Conservation (phyloP, 2,888 invertebrate genomes). For the Antheraea yamamai region DNA sequence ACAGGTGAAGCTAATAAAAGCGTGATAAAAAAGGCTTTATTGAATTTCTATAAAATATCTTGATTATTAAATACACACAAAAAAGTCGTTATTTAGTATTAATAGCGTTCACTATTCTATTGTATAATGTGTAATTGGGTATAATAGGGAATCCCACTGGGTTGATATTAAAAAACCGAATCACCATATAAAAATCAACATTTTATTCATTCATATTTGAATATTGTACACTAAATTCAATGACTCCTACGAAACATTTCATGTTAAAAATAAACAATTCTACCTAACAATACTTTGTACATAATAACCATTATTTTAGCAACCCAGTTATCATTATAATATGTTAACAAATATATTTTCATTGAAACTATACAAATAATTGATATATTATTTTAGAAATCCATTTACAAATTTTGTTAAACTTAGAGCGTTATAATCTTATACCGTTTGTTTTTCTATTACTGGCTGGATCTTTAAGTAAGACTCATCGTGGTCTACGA, state of each 20-base stretch:
- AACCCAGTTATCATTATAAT: constrained; percentile 28
- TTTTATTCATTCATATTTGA: constrained; percentile 39
- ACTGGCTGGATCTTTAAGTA: no score
- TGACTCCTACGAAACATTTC: constrained; percentile 20
- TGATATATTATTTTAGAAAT: neutral
- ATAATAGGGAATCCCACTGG: neutral
- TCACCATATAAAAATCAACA: constrained; percentile 39
- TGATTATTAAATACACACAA: no score
- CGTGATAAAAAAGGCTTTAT: no score
- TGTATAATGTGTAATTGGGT: neutral
- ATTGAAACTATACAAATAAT: neutral
- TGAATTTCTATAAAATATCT: no score
- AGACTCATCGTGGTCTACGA: no score
- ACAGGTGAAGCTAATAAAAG: no score
- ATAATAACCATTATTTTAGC: neutral
- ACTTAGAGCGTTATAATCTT: no score
- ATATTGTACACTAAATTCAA: constrained; percentile 26
- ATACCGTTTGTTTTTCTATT: no score
- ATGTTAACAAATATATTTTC: constrained; percentile 37
- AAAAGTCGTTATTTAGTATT: neutral
- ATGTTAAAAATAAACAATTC: constrained; percentile 19
- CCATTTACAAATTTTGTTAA: no score
- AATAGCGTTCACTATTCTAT: neutral
- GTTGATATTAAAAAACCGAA: constrained; percentile 3
- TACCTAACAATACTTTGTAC: constrained; percentile 16